Base-by-base conservation (phyloP, 2,113 vertebrate genomes). In the Eleginops maclovinus region DNA sequence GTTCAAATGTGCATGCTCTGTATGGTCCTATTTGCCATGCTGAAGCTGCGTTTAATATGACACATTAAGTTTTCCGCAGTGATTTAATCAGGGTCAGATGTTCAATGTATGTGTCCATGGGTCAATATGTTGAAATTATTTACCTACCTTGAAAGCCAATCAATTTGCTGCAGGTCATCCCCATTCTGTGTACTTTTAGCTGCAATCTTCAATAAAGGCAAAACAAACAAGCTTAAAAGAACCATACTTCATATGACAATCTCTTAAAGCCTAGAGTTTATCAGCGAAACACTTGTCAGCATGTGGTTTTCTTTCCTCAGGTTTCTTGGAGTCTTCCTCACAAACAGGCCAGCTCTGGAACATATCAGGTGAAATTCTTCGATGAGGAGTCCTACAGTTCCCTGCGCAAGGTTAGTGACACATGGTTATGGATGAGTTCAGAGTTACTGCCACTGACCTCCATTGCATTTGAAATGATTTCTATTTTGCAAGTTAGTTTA, bases 271-370 rank as follows among this genome's bases (percentile, higher is more conserved):
- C 9, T 17, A 9, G 9, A 49, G 16, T 1, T 49, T 8, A 17
- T 59, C 3, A 21, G 17, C 21, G 13, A 59, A 22, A 4, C 4
- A 15, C 26, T 65, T 19, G 12, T 58, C 43, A 50, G 9, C 12
- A 10, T 28, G 17, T 31, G 3, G 16, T 50, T n/a, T 63, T 70
- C 4, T 54, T 78, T 12, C 15, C 11, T 74, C 84, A 98, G 97
- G 96, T 97, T 2, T 98, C 96, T 7, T 98, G 97, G 97, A 97
- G 97, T 78, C 84, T 96, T 83, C 96, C 96, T 60, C 97, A 98
- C 87, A 97, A 95, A 83, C 94, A 93, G 16, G 96, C 96, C 62
- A 94, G 92, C 2, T 97, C 96, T 0, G 97, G 97, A 31, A 97
- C 96, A 53, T 97, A 97, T 12, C 95, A 96, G 82, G 97, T 98